Base-by-base conservation (phyloP, 2,888 invertebrate species). In the Tillus elongatus region DNA sequence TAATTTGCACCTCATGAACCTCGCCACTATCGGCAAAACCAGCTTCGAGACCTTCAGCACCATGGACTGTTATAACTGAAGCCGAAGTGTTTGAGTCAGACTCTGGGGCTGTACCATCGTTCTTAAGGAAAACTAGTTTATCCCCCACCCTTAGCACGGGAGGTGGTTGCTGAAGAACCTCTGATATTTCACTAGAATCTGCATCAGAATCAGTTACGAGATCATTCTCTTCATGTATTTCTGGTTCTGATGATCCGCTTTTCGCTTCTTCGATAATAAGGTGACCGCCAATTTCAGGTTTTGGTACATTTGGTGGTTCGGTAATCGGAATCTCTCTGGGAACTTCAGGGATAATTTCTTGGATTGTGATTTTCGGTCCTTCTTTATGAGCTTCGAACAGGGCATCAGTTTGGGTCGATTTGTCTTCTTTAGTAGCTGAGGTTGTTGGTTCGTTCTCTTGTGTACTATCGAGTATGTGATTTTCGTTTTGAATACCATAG, bases 261-360 rank as follows among this genome's bases (percentile, higher is more conserved):
- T 42, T 45, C 2, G 47, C 40, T 39, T 56, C 56, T 42, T 57
- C 56, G 8, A 55, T 55, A 2, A 59, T 33, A 2, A 56, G 40
- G 12, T 51, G 53, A 6, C 54, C 55, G 29, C 43, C 45, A 9
- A 39, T 32, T n/a, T 47, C 42, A n/a, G n/a, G n/a, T n/a, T n/a
- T n/a, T 9, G 38, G 27, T 24, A 37, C 50, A 37, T 60, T 60
- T 15, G 60, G 56, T 3, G 58, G 52, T 6, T 57, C 54, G 3
- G 62, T 61, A n/a, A 61, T 54, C 8, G 63, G 58, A 16, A 60
- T 60, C 42, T 63, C 63, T 34, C 59, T 60, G n/a, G n/a, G n/a
- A 10, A 58, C 48, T 43, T 60, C 73, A 0, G 74, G 74, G 3
- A 75, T 74, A 3, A 77, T 74, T 59, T 77, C 76, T 46, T 75